Evolutionary conservation across 2,888 invertebrate species (phyloP), one percentile per base, ranked within the genome.

Genomic region (Pollenia amentaria): DNA sequence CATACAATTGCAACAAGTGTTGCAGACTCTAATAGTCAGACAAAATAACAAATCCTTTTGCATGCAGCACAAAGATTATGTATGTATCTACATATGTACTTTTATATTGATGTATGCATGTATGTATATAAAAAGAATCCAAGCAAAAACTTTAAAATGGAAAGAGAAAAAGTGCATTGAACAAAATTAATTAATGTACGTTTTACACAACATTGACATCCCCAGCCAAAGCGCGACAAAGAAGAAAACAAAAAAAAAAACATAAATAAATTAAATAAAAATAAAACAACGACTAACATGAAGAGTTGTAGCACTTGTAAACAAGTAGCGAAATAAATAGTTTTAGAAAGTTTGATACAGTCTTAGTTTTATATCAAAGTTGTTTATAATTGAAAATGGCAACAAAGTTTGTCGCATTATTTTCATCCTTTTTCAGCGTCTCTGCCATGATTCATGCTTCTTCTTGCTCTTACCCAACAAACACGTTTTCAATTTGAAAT

Each of bases 181-280:
- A 77, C 51, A 72, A 77, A 77, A 81, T 65, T 81, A 85, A 85
- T 85, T 85, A 57, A 73, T 85, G 81, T 85, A 81, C 77, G 81
- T 76, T 75, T 76, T 21, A 55, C 14, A 57, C 62, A 48, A 75
- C 73, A 76, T 70, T 76, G 79, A 70, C 79, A 80, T 38, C 69
- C 12, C 40, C 73, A 79, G 65, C 11, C 67, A 78, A 29, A 29
- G 6, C 4, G 57, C 46, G 57, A 42, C 21, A 62, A 70, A 40
- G 40, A 18, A 42, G 10, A 62, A 46, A 14, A 14, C 29, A 29
- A 29, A 44, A 9, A 53, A 42, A 53, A 65, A 46, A 57, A n/a
- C 38, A 40, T 3, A 40, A 40, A 40, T 11, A 75, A 51, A 75
- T 62, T 8, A 57, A 57, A 67, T 46, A 48, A 62, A 77, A 55